Evolutionary conservation across 2,797 vertebrate species (phyloP).

Genomic region (Lemur catta): DNA sequence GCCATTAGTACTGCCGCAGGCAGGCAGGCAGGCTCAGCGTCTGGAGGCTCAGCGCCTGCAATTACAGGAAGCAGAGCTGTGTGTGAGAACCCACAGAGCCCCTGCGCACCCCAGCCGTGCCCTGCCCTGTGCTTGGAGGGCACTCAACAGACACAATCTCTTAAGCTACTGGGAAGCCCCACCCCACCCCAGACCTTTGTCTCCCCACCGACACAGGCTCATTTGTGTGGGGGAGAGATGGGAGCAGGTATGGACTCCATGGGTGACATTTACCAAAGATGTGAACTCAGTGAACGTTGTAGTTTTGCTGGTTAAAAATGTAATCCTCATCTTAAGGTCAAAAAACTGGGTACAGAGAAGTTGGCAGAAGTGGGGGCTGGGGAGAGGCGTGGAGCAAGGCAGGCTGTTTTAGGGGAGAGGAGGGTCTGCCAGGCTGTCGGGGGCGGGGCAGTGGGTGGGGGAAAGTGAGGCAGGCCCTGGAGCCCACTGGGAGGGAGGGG

Average conservation of each 20-base stretch:
- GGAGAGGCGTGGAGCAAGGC: background rate
- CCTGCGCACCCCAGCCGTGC: accelerated
- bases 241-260: background rate
- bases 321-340: slow-evolving; percentile 73
- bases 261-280: slow-evolving; percentile 68
- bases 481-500: background rate
- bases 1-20: background rate
- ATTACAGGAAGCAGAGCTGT: background rate
- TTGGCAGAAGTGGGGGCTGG: background rate
- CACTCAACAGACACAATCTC: background rate
- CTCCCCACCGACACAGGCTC: background rate
- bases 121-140: background rate
- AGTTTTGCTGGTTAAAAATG: slow-evolving; percentile 72
- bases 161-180: background rate
- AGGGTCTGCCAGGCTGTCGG: background rate
- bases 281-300: slow-evolving; percentile 56
- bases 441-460: background rate
- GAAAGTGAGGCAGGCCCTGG: background rate
- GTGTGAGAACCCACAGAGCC: background rate
- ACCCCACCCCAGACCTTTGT: background rate
- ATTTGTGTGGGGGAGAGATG: background rate
- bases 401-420: background rate
- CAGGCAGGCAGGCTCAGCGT: background rate
- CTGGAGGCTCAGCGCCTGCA: background rate
- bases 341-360: slow-evolving; percentile 20